phyloP scores from a whole-genome alignment of 1,140 invertebrate species.

The Berghia stephanieae region DNA sequence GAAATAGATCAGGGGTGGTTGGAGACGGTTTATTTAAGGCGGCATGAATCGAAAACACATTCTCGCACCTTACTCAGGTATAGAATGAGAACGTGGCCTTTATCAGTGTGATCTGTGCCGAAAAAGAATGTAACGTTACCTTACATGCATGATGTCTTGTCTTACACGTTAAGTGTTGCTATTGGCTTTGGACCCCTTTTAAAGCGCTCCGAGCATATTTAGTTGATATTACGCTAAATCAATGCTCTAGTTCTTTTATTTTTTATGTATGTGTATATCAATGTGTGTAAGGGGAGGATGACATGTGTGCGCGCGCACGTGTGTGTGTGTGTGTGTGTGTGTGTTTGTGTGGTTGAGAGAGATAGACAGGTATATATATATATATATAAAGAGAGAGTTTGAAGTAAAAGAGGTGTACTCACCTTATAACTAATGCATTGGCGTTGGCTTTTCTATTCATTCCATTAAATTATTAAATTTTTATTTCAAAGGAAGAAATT shows the following conservation, averaged over 20 bases:
- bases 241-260: not conserved
- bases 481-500: not conserved
- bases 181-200: no score
- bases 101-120: no score
- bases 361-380: not conserved
- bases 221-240: slow-evolving; percentile 1
- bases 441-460: not conserved
- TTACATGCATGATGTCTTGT: no score
- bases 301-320: not conserved
- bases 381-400: not conserved
- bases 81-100: no score
- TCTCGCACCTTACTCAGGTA: not conserved
- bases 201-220: no score
- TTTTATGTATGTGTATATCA: not conserved
- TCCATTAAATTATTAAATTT: not conserved
- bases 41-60: not conserved
- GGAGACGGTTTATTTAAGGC: not conserved
- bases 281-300: not conserved
- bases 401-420: not conserved
- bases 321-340: not conserved
- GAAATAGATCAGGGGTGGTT: not conserved
- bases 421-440: not conserved
- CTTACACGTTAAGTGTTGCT: no score
- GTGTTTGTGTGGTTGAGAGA: not conserved
- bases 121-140: no score